Base-by-base conservation (phyloP, 2,888 invertebrate genomes). In the Aphrophora alni region DNA sequence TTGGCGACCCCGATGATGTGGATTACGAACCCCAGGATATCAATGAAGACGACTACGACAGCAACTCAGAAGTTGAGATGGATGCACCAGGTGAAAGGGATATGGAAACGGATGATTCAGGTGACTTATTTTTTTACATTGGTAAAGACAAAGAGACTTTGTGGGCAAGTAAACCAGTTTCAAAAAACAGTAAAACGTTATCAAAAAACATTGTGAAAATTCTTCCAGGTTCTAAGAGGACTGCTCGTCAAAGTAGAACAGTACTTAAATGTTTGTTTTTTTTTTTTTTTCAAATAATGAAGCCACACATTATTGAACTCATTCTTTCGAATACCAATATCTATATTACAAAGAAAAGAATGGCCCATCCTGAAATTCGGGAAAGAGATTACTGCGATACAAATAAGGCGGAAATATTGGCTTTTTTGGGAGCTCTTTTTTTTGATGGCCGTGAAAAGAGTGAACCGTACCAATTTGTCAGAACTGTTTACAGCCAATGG, bases 371-470 rank as follows among this genome's bases (percentile, higher is more conserved):
- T 44, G 75, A 28, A 24, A 69, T 25, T 76, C 25, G 76, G 33
- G 80, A 75, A 28, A 75, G 80, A 71, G 80, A 80, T 44, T 80
- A 76, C 26, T 76, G 59, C 21, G 24, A 17, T 27, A 80, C 76
- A 17, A 28, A 75, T 28, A 28, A 70, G 24, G 25, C 25, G 17
- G 76, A 80, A 68, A 68, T 80, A 21, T 72, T 72, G 72, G 80
- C 80, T 25, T 38, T 71, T 28, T 72, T 81, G 70, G 78, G 77
- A 12, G 81, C 78, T 33, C 21, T 70, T 81, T 26, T 78, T 74
- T 38, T 75, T 81, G 74, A 72, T 81, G 14, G 59, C 78, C 12
- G 38, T 81, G 27, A 81, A 81, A 77, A 5, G 75, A 27, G 77
- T 70, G 24, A 77, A 77, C 75, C 33, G 69, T n/a, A 75, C 59